Evolutionary conservation across 2,888 invertebrate genomes (phyloP).

Genomic region (Epistrophe eligans): DNA sequence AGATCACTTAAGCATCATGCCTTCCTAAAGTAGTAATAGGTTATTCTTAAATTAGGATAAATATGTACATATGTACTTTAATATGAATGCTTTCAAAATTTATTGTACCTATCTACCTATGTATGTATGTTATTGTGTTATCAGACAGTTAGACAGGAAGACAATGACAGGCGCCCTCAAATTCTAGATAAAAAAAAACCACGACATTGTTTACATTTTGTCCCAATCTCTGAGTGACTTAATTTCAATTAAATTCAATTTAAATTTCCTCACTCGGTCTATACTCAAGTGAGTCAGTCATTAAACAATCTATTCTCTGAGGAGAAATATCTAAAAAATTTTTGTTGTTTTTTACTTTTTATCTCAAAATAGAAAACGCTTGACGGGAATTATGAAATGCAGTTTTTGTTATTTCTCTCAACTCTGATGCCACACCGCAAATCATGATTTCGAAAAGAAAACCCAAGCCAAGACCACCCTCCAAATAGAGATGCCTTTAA

Average conservation of each 20-base stretch:
- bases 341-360: slow-evolving; percentile 10
- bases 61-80: too few relatives aligned
- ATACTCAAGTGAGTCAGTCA: slow-evolving; percentile 53
- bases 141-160: not conserved
- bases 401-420: slow-evolving; percentile 19
- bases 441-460: slow-evolving; percentile 14
- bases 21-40: too few relatives aligned
- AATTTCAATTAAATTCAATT: slow-evolving; percentile 72
- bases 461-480: slow-evolving; percentile 6
- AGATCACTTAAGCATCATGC: too few relatives aligned
- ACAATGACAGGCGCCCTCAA: slow-evolving; percentile 13
- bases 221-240: slow-evolving; percentile 54
- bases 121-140: not conserved
- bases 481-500: slow-evolving; percentile 27
- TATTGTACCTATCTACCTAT: too few relatives aligned
- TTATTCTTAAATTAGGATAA: too few relatives aligned
- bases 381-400: slow-evolving; percentile 17
- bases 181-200: not conserved
- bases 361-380: slow-evolving; percentile 62
- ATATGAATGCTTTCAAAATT: too few relatives aligned
- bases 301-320: slow-evolving; percentile 52
- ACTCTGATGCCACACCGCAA: slow-evolving; percentile 12
- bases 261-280: slow-evolving; percentile 45
- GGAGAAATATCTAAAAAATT: slow-evolving; percentile 11
- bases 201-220: slow-evolving; percentile 52